phyloP scores from a whole-genome alignment of 2,888 invertebrate species.

The Trachelus tabidus region DNA sequence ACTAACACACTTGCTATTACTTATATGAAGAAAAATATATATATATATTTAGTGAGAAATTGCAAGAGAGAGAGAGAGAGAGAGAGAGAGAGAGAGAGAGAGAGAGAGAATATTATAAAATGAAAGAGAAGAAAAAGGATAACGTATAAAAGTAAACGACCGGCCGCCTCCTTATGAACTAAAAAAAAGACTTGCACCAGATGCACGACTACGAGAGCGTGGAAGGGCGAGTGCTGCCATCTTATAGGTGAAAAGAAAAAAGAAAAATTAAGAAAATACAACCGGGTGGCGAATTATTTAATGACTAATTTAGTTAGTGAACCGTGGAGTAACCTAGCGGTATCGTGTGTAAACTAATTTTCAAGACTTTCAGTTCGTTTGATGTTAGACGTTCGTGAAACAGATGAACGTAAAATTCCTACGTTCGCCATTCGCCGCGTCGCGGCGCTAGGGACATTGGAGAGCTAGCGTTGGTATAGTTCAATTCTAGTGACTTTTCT shows the following conservation, averaged over 20 bases:
- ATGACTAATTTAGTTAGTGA: slow-evolving; percentile 24
- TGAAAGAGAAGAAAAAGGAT: not conserved
- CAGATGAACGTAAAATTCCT: not conserved
- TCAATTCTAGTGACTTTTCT: not conserved
- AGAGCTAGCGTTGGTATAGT: not conserved
- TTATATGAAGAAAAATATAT: slow-evolving; percentile 30
- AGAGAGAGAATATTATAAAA: not conserved
- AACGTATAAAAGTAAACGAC: slow-evolving; percentile 3
- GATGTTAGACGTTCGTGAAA: slow-evolving; percentile 40
- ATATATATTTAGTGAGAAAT: slow-evolving; percentile 17
- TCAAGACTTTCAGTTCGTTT: slow-evolving; percentile 43
- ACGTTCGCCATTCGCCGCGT: not conserved
- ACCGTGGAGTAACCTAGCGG: slow-evolving; percentile 18
- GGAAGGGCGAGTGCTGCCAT: slow-evolving; percentile 8
- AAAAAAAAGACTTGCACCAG: not conserved
- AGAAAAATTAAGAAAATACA: slow-evolving; percentile 9
- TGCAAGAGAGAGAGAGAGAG: slow-evolving; percentile 7
- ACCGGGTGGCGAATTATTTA: slow-evolving; percentile 24
- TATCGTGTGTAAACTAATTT: slow-evolving; percentile 30
- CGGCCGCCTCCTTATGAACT: slow-evolving; percentile 14
- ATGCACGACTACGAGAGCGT: not conserved
- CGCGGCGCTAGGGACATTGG: not conserved
- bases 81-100: not conserved
- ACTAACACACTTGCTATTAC: slow-evolving; percentile 37
- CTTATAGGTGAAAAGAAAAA: not conserved